These are phyloP conservation scores for Cerceris ruficornis DNA, from an alignment of 2,888 invertebrate species.

Conservation along the genomic window DNA sequence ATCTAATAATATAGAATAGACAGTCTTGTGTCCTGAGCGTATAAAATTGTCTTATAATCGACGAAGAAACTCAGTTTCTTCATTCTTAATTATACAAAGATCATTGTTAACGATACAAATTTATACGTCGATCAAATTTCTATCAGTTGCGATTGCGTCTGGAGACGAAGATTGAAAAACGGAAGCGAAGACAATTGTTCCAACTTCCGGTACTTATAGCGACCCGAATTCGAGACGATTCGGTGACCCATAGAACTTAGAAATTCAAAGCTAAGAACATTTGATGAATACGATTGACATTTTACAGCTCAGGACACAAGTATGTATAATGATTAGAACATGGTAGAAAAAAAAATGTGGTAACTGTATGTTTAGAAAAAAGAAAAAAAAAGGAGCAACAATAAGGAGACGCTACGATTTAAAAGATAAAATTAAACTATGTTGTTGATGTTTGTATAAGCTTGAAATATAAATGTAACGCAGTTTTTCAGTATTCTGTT, in stretches of 20 bases:
- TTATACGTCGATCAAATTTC: background rate
- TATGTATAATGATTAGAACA: slow-evolving; percentile 50
- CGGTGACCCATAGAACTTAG: background rate
- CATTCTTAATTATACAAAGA: slow-evolving; percentile 5
- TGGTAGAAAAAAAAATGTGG: slow-evolving; percentile 33
- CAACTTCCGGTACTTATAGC: too few relatives aligned
- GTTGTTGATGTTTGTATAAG: slow-evolving; percentile 80
- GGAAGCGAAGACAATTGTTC: too few relatives aligned
- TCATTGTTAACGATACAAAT: background rate
- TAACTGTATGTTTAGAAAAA: slow-evolving; percentile 50
- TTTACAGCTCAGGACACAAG: slow-evolving; percentile 65
- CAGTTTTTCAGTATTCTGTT: slow-evolving; percentile 73
- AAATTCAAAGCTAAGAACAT: slow-evolving; percentile 19
- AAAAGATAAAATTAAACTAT: slow-evolving; percentile 65
- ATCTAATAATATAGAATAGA: slow-evolving; percentile 59
- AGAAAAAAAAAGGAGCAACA: slow-evolving; percentile 30
- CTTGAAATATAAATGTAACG: slow-evolving; percentile 80
- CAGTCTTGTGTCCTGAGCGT: slow-evolving; percentile 65
- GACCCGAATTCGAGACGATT: background rate
- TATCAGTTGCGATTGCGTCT: too few relatives aligned
- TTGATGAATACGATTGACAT: background rate
- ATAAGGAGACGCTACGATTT: slow-evolving; percentile 34
- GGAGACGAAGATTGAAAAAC: too few relatives aligned
- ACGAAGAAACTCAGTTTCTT: slow-evolving; percentile 1
- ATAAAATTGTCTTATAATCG: slow-evolving; percentile 38